Conservation (phyloP, 1,140 invertebrate species). For the Dreissena rostriformis region DNA sequence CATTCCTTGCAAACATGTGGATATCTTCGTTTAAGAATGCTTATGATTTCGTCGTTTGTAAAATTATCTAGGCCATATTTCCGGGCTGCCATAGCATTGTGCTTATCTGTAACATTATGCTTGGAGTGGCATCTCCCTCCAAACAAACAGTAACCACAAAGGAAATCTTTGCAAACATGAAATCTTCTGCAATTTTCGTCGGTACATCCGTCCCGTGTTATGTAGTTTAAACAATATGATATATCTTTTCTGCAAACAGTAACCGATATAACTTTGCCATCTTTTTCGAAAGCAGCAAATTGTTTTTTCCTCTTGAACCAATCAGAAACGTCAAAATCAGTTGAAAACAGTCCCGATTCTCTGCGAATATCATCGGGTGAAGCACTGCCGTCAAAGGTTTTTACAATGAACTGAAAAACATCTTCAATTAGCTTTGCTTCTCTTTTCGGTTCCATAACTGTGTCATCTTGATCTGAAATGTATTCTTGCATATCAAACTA, state of each 20-base stretch:
- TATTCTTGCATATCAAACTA: no score
- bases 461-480: no score
- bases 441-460: no score
- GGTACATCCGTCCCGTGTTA: background rate
- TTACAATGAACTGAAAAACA: background rate
- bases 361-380: background rate
- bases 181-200: background rate
- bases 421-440: background rate
- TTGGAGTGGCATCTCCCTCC: background rate
- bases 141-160: background rate
- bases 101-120: background rate
- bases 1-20: background rate
- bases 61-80: background rate
- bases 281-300: background rate
- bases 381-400: background rate
- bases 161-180: slow-evolving; percentile 2
- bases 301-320: background rate
- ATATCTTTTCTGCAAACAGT: background rate
- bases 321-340: slow-evolving; percentile 1
- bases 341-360: background rate
- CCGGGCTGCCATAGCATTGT: background rate
- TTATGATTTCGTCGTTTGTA: background rate
- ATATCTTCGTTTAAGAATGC: background rate
- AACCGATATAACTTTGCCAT: slow-evolving; percentile 1
- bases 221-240: background rate